Evolutionary conservation across 2,888 invertebrate genomes (phyloP).

Genomic region (Archips xylosteana): DNA sequence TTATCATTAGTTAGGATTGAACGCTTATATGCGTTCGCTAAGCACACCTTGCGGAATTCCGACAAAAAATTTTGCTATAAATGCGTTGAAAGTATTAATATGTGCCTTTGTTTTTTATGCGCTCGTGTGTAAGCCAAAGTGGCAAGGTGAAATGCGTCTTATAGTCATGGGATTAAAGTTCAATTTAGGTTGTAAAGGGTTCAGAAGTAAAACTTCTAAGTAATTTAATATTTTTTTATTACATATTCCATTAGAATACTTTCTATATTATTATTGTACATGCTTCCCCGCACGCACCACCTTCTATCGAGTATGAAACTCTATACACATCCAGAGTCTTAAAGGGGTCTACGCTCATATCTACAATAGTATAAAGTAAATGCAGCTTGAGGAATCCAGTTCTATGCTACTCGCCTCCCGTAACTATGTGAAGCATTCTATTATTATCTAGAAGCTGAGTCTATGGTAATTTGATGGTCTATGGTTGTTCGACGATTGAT

Average conservation of each 20-base stretch:
- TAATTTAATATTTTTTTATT: conserved; percentile 79
- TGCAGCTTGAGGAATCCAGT: conserved; percentile 72
- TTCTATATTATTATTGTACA: conserved; percentile 82
- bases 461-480: conserved; percentile 55
- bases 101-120: no score
- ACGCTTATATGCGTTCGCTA: no score
- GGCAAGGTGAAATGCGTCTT: not conserved
- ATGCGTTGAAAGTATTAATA: no score
- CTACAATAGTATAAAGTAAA: conserved; percentile 78
- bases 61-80: no score
- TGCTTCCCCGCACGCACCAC: conserved; percentile 69
- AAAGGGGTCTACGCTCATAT: conserved; percentile 72
- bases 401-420: conserved; percentile 70
- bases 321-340: conserved; percentile 57
- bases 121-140: not conserved
- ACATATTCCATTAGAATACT: conserved; percentile 86
- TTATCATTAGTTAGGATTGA: no score
- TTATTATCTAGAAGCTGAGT: conserved; percentile 69
- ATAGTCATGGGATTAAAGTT: not conserved
- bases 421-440: conserved; percentile 40
- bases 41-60: no score
- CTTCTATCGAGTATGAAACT: conserved; percentile 49
- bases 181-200: not conserved
- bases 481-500: conserved; percentile 26
- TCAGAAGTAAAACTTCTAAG: conserved; percentile 42